These are phyloP conservation scores for Lasioglossum baleicum DNA, from an alignment of 1,140 invertebrate genomes.

Conservation along the genomic window DNA sequence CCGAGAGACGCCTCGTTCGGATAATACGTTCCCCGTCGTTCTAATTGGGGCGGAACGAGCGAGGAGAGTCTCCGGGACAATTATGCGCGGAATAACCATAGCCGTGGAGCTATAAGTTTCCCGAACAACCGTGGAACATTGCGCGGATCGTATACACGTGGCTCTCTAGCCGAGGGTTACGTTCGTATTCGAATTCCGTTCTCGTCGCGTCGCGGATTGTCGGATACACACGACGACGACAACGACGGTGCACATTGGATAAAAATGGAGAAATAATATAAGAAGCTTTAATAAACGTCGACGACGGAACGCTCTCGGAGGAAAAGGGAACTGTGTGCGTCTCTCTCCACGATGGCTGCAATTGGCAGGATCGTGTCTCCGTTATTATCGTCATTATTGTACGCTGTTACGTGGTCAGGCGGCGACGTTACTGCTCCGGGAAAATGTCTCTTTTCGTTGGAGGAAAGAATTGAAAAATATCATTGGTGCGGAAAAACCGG, in stretches of 20 bases:
- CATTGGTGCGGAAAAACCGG: background rate
- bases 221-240: background rate
- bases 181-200: background rate
- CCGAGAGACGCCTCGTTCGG: too few relatives aligned
- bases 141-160: background rate
- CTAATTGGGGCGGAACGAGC: too few relatives aligned
- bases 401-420: background rate
- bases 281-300: background rate
- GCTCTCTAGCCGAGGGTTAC: background rate
- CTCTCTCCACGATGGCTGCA: conserved; percentile 11
- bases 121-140: background rate
- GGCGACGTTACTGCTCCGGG: background rate
- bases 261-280: background rate
- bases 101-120: too few relatives aligned
- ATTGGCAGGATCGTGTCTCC: conserved; percentile 17
- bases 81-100: too few relatives aligned
- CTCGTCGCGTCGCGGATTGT: background rate
- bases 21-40: too few relatives aligned
- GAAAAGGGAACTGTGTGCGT: background rate
- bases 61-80: too few relatives aligned
- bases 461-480: background rate
- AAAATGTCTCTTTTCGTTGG: conserved; percentile 6
- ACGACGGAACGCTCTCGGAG: background rate
- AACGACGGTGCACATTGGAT: too few relatives aligned
- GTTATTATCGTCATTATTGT: background rate